Conservation (phyloP, 2,888 invertebrate species). For the Tetheella fluctuosa region DNA sequence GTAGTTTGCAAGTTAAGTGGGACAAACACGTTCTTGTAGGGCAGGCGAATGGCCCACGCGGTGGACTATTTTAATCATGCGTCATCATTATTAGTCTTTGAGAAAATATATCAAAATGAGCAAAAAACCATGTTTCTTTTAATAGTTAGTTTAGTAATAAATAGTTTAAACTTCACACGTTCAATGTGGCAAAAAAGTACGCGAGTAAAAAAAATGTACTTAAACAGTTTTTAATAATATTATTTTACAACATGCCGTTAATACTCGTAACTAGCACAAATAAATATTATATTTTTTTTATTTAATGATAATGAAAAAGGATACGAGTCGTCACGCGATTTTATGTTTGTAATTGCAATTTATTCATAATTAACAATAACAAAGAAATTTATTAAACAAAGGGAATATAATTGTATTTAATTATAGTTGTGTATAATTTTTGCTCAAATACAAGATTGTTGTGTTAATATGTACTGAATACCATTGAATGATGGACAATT, state of each 20-base stretch:
- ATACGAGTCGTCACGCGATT: constrained; percentile 20
- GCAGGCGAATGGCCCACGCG: too few species aligned
- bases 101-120: too few species aligned
- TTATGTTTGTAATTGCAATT: constrained; percentile 13
- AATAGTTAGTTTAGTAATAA: too few species aligned
- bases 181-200: too few species aligned
- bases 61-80: too few species aligned
- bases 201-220: too few species aligned
- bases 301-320: background rate
- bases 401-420: background rate
- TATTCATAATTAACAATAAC: constrained; percentile 13
- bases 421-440: background rate
- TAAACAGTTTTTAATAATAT: too few species aligned
- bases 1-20: too few species aligned
- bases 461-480: background rate
- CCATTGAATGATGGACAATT: background rate
- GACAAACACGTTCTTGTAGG: too few species aligned
- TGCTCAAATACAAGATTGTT: background rate
- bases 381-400: constrained; percentile 6
- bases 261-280: background rate
- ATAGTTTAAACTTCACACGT: too few species aligned
- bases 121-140: too few species aligned
- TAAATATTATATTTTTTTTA: constrained; percentile 6
- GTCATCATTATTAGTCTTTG: too few species aligned
- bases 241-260: background rate